These are phyloP conservation scores for Lydus trimaculatus DNA, from an alignment of 2,888 invertebrate genomes.

Conservation along the genomic window DNA sequence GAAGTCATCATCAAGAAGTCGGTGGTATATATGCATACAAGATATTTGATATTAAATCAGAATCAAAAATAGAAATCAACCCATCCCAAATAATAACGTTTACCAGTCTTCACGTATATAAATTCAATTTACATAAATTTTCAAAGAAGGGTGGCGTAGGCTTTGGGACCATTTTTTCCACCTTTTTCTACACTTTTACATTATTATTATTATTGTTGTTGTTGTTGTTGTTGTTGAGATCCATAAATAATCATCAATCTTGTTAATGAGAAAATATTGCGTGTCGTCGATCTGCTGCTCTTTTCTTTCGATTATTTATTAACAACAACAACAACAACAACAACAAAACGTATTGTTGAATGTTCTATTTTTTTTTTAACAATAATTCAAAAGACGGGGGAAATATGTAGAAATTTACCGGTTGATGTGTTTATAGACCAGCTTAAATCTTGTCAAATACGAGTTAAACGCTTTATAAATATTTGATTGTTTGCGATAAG, in stretches of 20 bases:
- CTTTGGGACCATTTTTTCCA: background rate
- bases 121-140: conserved; percentile 9
- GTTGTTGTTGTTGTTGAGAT: conserved; percentile 4
- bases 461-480: background rate
- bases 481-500: conserved; percentile 11
- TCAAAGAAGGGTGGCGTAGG: conserved; percentile 4
- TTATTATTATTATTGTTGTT: background rate
- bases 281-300: background rate
- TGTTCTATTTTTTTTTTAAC: background rate
- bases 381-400: background rate
- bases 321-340: too few species aligned
- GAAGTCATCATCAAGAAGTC: too few species aligned
- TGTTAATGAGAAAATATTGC: conserved; percentile 30
- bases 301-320: background rate
- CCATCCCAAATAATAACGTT: background rate
- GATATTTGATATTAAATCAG: background rate
- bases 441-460: conserved; percentile 4
- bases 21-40: background rate
- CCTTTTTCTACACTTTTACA: background rate
- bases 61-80: background rate
- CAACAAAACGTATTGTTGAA: conserved; percentile 3
- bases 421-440: conserved; percentile 4
- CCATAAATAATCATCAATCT: conserved; percentile 14
- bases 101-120: background rate
- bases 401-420: background rate